These are phyloP conservation scores for Diachasma alloeum DNA, from an alignment of 1,140 invertebrate genomes.

Conservation along the genomic window DNA sequence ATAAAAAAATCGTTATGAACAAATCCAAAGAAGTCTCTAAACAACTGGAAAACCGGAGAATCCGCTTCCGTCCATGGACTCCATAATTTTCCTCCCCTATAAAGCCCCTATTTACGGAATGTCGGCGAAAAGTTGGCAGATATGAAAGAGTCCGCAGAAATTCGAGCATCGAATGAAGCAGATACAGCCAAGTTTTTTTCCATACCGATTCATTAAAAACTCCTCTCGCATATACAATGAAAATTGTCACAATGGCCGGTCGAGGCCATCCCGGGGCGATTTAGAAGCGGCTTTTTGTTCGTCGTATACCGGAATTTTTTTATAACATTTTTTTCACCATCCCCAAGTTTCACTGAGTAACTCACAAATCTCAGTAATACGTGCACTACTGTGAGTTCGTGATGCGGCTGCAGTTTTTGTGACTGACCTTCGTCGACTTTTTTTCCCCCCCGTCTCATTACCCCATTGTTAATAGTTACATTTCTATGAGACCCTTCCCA, in stretches of 20 bases:
- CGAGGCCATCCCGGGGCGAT: slow-evolving; percentile 30
- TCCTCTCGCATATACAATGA: slow-evolving; percentile 43
- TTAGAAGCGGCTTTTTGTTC: slow-evolving; percentile 27
- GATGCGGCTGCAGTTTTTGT: neutral
- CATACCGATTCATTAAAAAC: slow-evolving; percentile 50
- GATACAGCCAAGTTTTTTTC: slow-evolving; percentile 34
- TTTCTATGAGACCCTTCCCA: no score
- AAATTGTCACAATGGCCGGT: slow-evolving; percentile 44
- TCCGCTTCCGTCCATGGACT: slow-evolving; percentile 12
- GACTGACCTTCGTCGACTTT: neutral
- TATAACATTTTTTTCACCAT: slow-evolving; percentile 32
- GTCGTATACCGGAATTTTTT: slow-evolving; percentile 39
- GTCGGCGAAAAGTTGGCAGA: neutral
- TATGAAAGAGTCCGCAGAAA: neutral
- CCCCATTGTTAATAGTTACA: neutral
- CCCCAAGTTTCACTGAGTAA: slow-evolving; percentile 20
- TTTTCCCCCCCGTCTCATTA: neutral
- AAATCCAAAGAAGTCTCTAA: neutral
- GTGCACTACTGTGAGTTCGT: neutral
- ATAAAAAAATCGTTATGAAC: no score
- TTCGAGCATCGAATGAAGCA: neutral
- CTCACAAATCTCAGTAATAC: neutral
- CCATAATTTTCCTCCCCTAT: neutral
- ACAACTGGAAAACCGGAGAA: slow-evolving; percentile 2
- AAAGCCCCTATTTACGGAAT: neutral